Evolutionary conservation across 2,888 invertebrate genomes (phyloP), one percentile per base, ranked within the genome.

Genomic region (Morpho helenor): DNA sequence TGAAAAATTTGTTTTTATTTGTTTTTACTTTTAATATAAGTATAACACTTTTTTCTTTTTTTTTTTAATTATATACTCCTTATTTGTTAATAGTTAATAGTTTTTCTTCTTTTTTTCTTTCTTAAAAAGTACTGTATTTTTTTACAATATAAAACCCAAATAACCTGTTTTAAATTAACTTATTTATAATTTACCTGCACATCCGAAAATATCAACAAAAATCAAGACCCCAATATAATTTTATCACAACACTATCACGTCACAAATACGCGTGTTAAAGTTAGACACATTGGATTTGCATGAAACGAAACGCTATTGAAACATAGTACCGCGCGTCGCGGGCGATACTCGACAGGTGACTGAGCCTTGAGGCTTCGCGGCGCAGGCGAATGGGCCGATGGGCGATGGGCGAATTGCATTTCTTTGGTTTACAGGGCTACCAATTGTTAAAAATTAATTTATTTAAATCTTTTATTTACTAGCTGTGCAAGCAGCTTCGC

Each of bases 281-380:
- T 52, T 31, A 9, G 22, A 10, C 10, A 22, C 51, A n/a, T 22
- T 23, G 22, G 5, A 42, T n/a, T 52, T 44, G 45, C 39, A 8
- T n/a, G n/a, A 10, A 31, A 1, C 8, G 31, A 31, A 8, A 31
- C 40, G 41, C 6, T 45, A 52, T 31, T 8, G n/a, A 9, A 9
- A 41, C 53, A 22, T 40, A 39, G 31, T 39, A 9, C 57, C 42
- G 56, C 47, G 40, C 31, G 43, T 41, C 41, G 45, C 62, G 60
- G 16, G 48, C 60, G 57, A 7, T 75, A 77, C 68, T 75, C 80
- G 75, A 77, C 84, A 84, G 84, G 86, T 84, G 85, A 87, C 87
- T 87, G 82, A 70, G 46, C 59, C 46, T 45, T 46, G 55, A 59
- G 62, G 56, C 55, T 61, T 61, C 49, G 56, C 62, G 45, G 61